A percentile compares a stretch with the other conserved stretches of the same genome.
Conservation (phyloP, 2,888 invertebrate species). For the Caradrina kadenii region DNA sequence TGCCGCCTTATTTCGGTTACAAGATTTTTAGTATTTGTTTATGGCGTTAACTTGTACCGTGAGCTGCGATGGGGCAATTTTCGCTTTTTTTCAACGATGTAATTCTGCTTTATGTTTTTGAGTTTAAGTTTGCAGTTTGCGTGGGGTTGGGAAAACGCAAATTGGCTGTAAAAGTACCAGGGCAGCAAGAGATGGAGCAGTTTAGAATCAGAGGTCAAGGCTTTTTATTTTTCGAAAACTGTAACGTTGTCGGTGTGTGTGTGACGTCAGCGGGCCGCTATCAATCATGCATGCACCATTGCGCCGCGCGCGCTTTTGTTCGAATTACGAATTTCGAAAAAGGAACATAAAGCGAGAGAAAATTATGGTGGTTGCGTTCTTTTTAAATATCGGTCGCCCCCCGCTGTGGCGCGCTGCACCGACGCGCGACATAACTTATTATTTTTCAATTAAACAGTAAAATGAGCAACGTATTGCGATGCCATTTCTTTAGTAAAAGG, state of each 20-base stretch:
- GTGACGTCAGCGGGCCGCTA: slow-evolving; percentile 85
- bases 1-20: slow-evolving; percentile 89
- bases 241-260: slow-evolving; percentile 74
- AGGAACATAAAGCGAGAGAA: slow-evolving; percentile 83
- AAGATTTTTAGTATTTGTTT: slow-evolving; percentile 90
- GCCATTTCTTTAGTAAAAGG: slow-evolving; percentile 47
- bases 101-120: slow-evolving; percentile 78
- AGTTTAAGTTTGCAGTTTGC: slow-evolving; percentile 72
- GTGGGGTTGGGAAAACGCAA: slow-evolving; percentile 75
- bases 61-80: slow-evolving; percentile 82
- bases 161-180: slow-evolving; percentile 74
- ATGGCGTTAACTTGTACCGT: slow-evolving; percentile 83
- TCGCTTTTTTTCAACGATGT: slow-evolving; percentile 80
- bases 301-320: slow-evolving; percentile 88
- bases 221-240: slow-evolving; percentile 80
- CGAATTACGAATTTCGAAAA: slow-evolving; percentile 88
- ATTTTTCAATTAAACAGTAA: slow-evolving; percentile 84
- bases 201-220: slow-evolving; percentile 83
- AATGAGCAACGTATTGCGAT: slow-evolving; percentile 74
- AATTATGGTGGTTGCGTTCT: slow-evolving; percentile 86
- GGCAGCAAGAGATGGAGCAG: slow-evolving; percentile 62
- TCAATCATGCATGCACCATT: slow-evolving; percentile 90
- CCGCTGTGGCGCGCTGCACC: slow-evolving; percentile 76
- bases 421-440: slow-evolving; percentile 74
- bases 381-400: slow-evolving; percentile 82